These are phyloP conservation scores for Xiphorhynchus erythropygius DNA, from an alignment of 2,797 vertebrate species.

Conservation along the genomic window DNA sequence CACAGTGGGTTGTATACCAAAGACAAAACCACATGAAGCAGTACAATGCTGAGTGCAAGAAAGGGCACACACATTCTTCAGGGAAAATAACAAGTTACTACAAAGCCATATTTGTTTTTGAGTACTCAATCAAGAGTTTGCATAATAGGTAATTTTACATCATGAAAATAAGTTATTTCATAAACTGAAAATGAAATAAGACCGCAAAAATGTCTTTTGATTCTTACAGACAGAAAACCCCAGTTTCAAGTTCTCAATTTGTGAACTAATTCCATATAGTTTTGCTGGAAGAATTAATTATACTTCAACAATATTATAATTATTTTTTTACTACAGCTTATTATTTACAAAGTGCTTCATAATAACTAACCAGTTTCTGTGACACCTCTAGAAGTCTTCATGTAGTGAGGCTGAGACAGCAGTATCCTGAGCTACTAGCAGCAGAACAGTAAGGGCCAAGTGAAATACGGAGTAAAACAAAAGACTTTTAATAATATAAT, in stretches of 20 bases:
- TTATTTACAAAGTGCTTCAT: not conserved
- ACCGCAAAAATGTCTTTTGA: slow-evolving; percentile 18
- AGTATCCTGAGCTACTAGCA: not conserved
- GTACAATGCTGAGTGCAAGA: not conserved
- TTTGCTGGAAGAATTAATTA: slow-evolving; percentile 21
- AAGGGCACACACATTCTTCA: slow-evolving; percentile 16
- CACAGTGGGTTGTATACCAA: slow-evolving; percentile 3
- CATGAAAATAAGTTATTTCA: not conserved
- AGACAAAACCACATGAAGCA: slow-evolving; percentile 55
- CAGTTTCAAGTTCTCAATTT: not conserved
- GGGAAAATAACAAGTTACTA: slow-evolving; percentile 38
- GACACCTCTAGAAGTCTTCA: not conserved
- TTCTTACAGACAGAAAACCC: not conserved
- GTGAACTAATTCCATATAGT: not conserved
- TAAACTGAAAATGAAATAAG: not conserved
- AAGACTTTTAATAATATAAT: not conserved
- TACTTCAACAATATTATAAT: not conserved
- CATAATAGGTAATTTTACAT: not conserved
- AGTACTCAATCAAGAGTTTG: not conserved
- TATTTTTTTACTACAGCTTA: not conserved
- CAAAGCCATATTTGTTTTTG: slow-evolving; percentile 44
- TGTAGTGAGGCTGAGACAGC: not conserved
- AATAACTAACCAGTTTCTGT: not conserved
- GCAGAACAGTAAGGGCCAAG: not conserved
- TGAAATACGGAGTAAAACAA: not conserved